These are phyloP conservation scores for Ophion ventricosus DNA, from an alignment of 2,888 invertebrate species.

Conservation along the genomic window DNA sequence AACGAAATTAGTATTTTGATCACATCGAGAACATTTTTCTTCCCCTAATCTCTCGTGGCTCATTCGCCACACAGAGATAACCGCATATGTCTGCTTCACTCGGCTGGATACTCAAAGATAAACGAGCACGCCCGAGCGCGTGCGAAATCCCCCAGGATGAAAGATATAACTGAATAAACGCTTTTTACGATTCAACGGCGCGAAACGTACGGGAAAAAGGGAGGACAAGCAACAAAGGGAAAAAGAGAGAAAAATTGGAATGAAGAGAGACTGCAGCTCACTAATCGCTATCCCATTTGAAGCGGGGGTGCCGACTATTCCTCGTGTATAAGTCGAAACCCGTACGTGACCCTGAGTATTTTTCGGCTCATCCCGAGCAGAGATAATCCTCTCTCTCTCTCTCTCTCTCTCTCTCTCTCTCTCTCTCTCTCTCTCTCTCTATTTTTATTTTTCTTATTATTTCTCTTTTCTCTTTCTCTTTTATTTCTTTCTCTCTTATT, in stretches of 20 bases:
- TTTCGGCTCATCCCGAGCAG: background rate
- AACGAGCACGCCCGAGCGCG: slow-evolving; percentile 46
- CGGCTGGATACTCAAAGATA: slow-evolving; percentile 42
- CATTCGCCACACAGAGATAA: background rate
- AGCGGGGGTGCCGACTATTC: slow-evolving; percentile 10
- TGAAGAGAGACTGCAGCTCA: background rate
- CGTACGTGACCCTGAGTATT: too few relatives aligned
- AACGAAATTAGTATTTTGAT: too few relatives aligned
- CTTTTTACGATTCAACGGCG: slow-evolving; percentile 46
- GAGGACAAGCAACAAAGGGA: background rate
- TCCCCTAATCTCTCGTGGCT: slow-evolving; percentile 2
- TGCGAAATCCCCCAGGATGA: slow-evolving; percentile 63
- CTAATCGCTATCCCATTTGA: slow-evolving; percentile 8
- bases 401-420: too few relatives aligned
- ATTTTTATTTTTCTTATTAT: too few relatives aligned
- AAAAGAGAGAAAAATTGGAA: slow-evolving; percentile 48
- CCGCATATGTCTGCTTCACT: slow-evolving; percentile 45
- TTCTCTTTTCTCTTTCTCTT: slow-evolving; percentile 18
- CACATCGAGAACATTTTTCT: background rate
- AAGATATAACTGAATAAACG: slow-evolving; percentile 29
- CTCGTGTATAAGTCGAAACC: too few relatives aligned
- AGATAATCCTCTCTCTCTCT: too few relatives aligned
- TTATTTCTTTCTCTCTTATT: too few relatives aligned
- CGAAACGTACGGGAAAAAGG: slow-evolving; percentile 1
- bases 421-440: too few relatives aligned